Evolutionary conservation across 2,797 vertebrate species (phyloP), one percentile per base, ranked within the genome.

Genomic region (Neoniphon sammara): DNA sequence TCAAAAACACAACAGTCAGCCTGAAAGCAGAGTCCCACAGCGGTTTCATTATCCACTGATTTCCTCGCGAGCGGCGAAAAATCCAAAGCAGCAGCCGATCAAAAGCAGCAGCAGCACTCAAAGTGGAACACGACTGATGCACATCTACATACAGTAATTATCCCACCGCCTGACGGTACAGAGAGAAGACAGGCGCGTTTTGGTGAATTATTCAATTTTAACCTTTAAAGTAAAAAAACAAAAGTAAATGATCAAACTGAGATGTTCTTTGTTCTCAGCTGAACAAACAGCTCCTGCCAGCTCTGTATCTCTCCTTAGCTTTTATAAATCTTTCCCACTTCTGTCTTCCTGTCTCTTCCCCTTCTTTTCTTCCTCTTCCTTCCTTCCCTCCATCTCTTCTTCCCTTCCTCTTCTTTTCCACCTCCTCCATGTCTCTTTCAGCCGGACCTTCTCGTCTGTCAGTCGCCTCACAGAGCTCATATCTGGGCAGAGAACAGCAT

Each of bases 111-210:
- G 56, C 55, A 30, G 52, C 73, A 84, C 75, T 86, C 85, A 86
- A 88, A 87, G 82, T 75, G 80, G 81, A 84, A 66, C 27, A n/a
- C 71, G 80, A 89, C 21, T 80, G 83, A 78, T 52, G 31, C 52
- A 62, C 63, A 36, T 46, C 66, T 70, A 66, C 30, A 57, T 25
- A 52, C 25, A 36, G 61, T 53, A 23, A 44, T 44, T 44, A 44
- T 44, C 42, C 42, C 9, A 39, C 36, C 11, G 9, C 36, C 8
- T 7, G 2, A 12, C 25, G 7, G 4, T 5, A 39, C 36, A 39
- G 36, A 66, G 70, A 79, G 56, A 20, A 44, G 58, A 75, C 12
- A 17, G 12, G 4, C 3, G 12, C 42, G 1, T 44, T 44, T 15
- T 0, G 12, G 14, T 44, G 42, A 44, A 44, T 44, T 44, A 44